Evolutionary conservation across 2,797 vertebrate species (phyloP), one percentile per base, ranked within the genome.

Genomic region (Gymnothorax reevesii): DNA sequence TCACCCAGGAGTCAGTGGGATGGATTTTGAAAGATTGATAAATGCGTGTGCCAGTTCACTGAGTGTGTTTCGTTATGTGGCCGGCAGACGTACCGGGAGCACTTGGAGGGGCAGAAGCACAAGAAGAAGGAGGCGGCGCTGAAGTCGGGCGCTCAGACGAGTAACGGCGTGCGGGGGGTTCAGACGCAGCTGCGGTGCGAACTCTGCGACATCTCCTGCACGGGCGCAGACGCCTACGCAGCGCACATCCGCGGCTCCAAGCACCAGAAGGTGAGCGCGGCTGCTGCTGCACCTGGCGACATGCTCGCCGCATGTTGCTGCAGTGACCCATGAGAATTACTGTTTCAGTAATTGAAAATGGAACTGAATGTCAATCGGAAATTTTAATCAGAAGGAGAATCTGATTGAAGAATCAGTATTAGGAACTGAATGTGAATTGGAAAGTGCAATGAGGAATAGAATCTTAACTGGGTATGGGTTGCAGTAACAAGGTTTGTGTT

Each of bases 31-130:
- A 20, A 2, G 15, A 17, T 20, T 20, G 6, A n/a, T 7, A 64
- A 5, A 20, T 22, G 62, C 62, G 2, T 66, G 6, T 66, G 62
- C 33, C 33, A 1, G n/a, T 57, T 57, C 22, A 12, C 82, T 57
- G 33, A 86, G 17, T 0, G 82, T 54, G 60, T 59, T 88, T 12
- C 0, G 64, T 86, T 59, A 87, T 62, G 86, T 57, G 12, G 49
- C 0, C n/a, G 15, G 79, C 88, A 96, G 97, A 96, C 96, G 0
- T 97, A 97, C 90, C 90, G 92, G 66, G 96, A 97, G 87, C 97
- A 96, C 89, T 95, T 96, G 3, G 96, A 97, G 69, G 95, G 97
- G 22, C 97, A 98, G 91, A 97, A 97, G 90, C 97, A 97, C 92
- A 96, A 95, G 90, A 97, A 97, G 93, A 97, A 97, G 87, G 96